Evolutionary conservation across 2,888 invertebrate species (phyloP), one percentile per base, ranked within the genome.

Genomic region (Lordiphosa andalusiaca): DNA sequence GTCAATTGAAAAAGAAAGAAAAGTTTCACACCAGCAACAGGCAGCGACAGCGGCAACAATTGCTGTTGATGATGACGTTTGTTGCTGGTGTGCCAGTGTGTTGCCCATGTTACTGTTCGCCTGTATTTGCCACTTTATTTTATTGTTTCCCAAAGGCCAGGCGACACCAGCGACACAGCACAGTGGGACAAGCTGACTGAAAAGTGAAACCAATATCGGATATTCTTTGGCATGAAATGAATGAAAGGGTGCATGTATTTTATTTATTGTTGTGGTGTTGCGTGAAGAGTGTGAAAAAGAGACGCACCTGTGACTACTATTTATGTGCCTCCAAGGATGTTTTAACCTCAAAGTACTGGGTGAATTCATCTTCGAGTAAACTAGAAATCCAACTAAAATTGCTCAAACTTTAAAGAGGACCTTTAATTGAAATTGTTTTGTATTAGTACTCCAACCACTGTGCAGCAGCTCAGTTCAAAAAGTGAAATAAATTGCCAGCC

Each of bases 111-210:
- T 42, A 16, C 13, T 23, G 23, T n/a, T 42, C 23, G 30, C 30
- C 44, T 58, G 73, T 82, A 83, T 60, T 82, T 77, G 78, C 84
- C 84, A 84, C 82, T 77, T 77, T 84, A 84, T 84, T 77, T 84
- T 84, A 77, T 84, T 84, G 84, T 71, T 69, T 81, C 82, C 76
- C 84, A 73, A 81, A 81, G 78, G 76, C 84, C 63, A 77, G 59
- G 67, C 66, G 57, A 53, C 66, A 73, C 46, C 67, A 49, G 35
- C 61, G 42, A 36, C 56, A 63, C 19, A 44, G 42, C 30, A 42
- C 42, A 42, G 25, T 42, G 30, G 9, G 12, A 6, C 25, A 6
- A 19, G 19, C 19, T 19, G 19, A 2, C 2, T 19, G 19, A 23
- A 21, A 21, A 4, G 21, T 21, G 4, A 7, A 12, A 7, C 23